A percentile compares a stretch with the other conserved stretches of the same genome.
These are phyloP conservation scores for Anthrax anthrax DNA, from an alignment of 2,888 invertebrate species.

Conservation along the genomic window DNA sequence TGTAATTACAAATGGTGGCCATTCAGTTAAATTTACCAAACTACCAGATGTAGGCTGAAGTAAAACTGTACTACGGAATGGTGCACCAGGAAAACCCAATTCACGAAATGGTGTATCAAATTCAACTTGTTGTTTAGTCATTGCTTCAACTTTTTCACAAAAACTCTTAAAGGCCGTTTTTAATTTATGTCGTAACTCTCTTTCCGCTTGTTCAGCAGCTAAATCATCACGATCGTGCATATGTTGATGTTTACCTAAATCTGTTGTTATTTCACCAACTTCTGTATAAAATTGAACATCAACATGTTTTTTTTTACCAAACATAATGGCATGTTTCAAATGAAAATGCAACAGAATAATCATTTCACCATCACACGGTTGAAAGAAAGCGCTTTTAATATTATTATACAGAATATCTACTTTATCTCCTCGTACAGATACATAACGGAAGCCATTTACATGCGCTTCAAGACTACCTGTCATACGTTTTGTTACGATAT, in stretches of 20 bases:
- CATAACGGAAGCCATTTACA: conserved; percentile 90
- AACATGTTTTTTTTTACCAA: conserved; percentile 97
- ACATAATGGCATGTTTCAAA: conserved; percentile 97
- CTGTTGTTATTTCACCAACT: conserved; percentile 98
- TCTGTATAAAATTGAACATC: conserved; percentile 99
- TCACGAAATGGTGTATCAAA: conserved; percentile 99
- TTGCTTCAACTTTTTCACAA: conserved; percentile 88
- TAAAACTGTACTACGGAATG: conserved; percentile 88
- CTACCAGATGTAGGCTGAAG: conserved; percentile 97
- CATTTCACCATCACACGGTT: conserved; percentile 99
- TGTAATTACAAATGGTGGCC: conserved; percentile 98
- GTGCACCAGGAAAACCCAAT: conserved; percentile 94
- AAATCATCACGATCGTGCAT: conserved; percentile 99
- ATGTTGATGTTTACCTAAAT: conserved; percentile 97
- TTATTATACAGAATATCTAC: conserved; percentile 99
- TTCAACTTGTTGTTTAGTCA: conserved; percentile 94
- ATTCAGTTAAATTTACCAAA: conserved; percentile 91
- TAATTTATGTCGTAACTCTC: conserved; percentile 89
- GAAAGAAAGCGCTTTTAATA: conserved; percentile 98
- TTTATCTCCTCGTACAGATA: conserved; percentile 98
- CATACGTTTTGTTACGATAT: conserved; percentile 93
- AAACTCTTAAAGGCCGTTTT: conserved; percentile 98
- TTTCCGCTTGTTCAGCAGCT: conserved; percentile 95
- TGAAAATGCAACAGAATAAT: conserved; percentile 98
- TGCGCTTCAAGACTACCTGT: conserved; percentile 90